Percentiles rank a stretch among this genome's conserved stretches.
phyloP scores from a whole-genome alignment of 1,140 invertebrate genomes.

The Eumeta japonica region DNA sequence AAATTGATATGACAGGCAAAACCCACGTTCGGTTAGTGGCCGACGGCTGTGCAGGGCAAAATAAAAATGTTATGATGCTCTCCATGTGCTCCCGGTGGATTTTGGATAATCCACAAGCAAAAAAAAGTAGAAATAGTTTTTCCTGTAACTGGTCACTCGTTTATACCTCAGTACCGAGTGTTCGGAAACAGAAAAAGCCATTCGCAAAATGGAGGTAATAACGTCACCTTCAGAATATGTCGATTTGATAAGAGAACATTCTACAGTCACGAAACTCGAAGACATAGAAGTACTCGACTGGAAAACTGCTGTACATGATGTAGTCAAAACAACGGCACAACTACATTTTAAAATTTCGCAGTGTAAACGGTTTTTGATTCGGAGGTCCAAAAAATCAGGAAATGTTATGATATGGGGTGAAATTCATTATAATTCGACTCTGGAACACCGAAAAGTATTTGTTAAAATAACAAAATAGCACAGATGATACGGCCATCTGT shows the following conservation, averaged over 20 bases:
- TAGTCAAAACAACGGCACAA: conserved; percentile 6
- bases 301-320: conserved; percentile 3
- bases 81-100: conserved; percentile 15
- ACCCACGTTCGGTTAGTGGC: conserved; percentile 13
- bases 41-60: conserved; percentile 20
- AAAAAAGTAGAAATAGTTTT: conserved; percentile 17
- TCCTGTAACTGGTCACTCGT: conserved; percentile 24
- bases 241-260: conserved; percentile 6
- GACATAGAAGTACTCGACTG: conserved; percentile 9
- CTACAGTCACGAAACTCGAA: conserved; percentile 7
- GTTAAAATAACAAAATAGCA: too few species aligned
- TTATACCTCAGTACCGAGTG: conserved; percentile 23
- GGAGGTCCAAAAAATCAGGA: conserved; percentile 1
- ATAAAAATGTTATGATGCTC: conserved; percentile 18
- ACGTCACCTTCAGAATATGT: conserved; percentile 9
- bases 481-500: too few species aligned
- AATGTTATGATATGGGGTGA: conserved; percentile 8
- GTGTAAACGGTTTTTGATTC: conserved; percentile 12
- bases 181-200: conserved; percentile 18
- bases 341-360: conserved; percentile 10
- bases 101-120: conserved; percentile 6
- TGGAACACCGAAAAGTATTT: too few species aligned
- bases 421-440: conserved; percentile 5
- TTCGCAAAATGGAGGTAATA: conserved; percentile 9
- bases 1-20: conserved; percentile 6